Conservation (phyloP, 1,140 invertebrate genomes). For the Portunus trituberculatus region DNA sequence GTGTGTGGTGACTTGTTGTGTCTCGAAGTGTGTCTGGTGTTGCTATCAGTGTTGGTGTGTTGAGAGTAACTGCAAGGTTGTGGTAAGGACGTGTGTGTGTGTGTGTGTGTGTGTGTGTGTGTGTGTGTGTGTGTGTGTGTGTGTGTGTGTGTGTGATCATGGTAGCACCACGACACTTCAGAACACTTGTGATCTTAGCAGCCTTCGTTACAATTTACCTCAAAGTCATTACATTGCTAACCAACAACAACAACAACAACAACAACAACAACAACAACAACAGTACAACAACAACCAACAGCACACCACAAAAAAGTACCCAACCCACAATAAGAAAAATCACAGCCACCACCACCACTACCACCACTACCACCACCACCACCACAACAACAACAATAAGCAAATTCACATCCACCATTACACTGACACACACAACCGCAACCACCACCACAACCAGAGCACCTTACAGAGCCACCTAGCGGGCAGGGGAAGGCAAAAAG, state of each 20-base stretch:
- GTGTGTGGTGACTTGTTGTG: neutral
- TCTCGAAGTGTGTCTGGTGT: neutral
- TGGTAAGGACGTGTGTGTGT: neutral
- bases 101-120: conserved; percentile 8
- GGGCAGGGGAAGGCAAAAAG: neutral
- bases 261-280: neutral
- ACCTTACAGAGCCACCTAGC: neutral
- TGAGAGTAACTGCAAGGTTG: neutral
- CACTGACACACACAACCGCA: neutral
- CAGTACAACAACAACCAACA: too few relatives aligned
- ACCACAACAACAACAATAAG: too few relatives aligned
- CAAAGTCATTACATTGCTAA: neutral
- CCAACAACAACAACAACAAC: neutral
- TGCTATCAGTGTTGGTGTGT: neutral
- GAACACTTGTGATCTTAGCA: neutral
- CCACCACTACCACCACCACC: too few relatives aligned
- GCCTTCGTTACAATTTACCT: conserved; percentile 48
- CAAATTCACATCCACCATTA: too few relatives aligned
- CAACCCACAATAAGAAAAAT: neutral
- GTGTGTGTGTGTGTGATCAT: conserved; percentile 6
- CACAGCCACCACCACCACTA: neutral
- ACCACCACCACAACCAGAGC: neutral
- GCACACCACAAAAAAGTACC: too few relatives aligned
- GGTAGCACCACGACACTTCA: neutral
- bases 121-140: conserved; percentile 20